Conservation (phyloP, 1,140 invertebrate genomes). For the Eumaeus atala region DNA sequence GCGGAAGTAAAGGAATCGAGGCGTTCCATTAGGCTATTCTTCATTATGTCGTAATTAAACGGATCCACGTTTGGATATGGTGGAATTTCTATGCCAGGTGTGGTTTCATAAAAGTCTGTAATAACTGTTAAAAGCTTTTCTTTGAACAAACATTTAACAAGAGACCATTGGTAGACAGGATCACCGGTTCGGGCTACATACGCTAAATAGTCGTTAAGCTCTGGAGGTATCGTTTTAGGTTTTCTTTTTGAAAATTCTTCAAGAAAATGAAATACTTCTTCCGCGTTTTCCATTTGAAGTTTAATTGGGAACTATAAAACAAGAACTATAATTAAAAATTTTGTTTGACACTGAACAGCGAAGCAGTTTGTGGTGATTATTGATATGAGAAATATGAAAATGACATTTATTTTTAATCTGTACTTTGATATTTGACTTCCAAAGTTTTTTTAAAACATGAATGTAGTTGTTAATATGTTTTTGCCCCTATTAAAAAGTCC, state of each 20-base stretch:
- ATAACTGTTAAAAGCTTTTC: slow-evolving; percentile 91
- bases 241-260: slow-evolving; percentile 91
- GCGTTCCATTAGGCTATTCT: slow-evolving; percentile 86
- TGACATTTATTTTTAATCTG: too few species aligned
- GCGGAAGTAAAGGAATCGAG: slow-evolving; percentile 90
- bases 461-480: too few species aligned
- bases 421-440: too few species aligned
- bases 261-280: slow-evolving; percentile 86
- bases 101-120: slow-evolving; percentile 88
- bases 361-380: too few species aligned
- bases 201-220: slow-evolving; percentile 91
- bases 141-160: slow-evolving; percentile 90
- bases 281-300: slow-evolving; percentile 86
- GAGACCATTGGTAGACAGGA: slow-evolving; percentile 93
- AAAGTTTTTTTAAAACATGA: too few species aligned
- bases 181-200: slow-evolving; percentile 96
- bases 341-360: too few species aligned
- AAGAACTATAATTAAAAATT: too few species aligned
- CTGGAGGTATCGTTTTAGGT: slow-evolving; percentile 87
- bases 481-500: too few species aligned
- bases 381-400: too few species aligned
- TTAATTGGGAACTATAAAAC: too few species aligned
- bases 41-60: slow-evolving; percentile 93
- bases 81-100: slow-evolving; percentile 83
- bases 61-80: slow-evolving; percentile 92